Evolutionary conservation across 2,888 invertebrate species (phyloP).

Genomic region (Microplitis manilae): DNA sequence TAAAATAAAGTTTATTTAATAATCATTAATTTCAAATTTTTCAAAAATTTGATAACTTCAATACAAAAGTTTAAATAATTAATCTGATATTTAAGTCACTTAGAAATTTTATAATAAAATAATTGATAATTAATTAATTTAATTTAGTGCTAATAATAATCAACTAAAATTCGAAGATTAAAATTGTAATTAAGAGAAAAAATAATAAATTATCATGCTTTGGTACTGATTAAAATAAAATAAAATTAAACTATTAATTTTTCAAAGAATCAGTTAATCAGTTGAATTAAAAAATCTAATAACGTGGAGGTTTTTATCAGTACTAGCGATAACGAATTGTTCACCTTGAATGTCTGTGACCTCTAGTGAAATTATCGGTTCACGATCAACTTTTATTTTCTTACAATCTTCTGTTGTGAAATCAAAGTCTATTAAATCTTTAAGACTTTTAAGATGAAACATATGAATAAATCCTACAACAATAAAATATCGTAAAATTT

Average conservation of each 20-base stretch:
- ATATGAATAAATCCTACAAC: neutral
- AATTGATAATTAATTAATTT: too few relatives aligned
- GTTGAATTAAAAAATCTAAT: neutral
- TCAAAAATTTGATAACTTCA: too few relatives aligned
- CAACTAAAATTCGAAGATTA: too few relatives aligned
- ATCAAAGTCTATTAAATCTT: constrained; percentile 1
- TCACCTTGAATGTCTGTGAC: neutral
- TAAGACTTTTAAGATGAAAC: neutral
- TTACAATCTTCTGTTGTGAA: neutral
- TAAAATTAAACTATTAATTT: neutral
- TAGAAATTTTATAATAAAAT: too few relatives aligned
- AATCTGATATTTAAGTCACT: too few relatives aligned
- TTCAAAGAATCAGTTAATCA: neutral
- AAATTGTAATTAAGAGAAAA: too few relatives aligned
- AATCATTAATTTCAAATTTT: too few relatives aligned
- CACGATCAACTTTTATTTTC: constrained; percentile 3
- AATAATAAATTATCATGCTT: too few relatives aligned
- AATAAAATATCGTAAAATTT: neutral
- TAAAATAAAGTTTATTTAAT: too few relatives aligned
- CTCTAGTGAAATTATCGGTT: neutral
- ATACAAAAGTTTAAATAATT: too few relatives aligned
- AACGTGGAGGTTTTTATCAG: neutral
- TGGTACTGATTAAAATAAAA: too few relatives aligned
- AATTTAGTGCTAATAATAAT: too few relatives aligned
- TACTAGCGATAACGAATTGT: neutral